phyloP scores from a whole-genome alignment of 2,888 invertebrate species.

The Arrhopalites spinosus region DNA sequence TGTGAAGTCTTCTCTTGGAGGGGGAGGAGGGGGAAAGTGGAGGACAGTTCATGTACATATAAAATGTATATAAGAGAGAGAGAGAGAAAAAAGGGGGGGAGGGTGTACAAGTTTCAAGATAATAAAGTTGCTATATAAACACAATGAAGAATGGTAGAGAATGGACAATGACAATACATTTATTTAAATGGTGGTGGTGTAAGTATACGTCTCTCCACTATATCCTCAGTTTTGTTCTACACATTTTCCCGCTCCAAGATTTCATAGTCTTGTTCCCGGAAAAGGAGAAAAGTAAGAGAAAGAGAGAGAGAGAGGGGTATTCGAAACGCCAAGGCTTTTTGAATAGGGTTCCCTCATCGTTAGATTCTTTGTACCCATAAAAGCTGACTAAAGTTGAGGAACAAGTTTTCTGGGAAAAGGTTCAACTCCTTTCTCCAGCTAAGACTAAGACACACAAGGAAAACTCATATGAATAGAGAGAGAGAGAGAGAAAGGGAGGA shows the following conservation, averaged over 20 bases:
- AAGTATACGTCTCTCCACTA: background rate
- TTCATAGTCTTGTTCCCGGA: background rate
- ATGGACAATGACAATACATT: background rate
- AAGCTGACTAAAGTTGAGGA: background rate
- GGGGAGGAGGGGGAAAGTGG: too few species aligned
- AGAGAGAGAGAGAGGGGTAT: slow-evolving; percentile 1
- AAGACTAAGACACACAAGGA: background rate
- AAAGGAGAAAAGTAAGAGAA: background rate
- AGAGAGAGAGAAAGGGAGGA: slow-evolving; percentile 10
- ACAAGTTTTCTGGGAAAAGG: background rate
- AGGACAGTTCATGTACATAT: too few species aligned
- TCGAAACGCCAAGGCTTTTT: background rate
- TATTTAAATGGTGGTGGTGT: background rate
- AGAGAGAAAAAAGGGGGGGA: too few species aligned
- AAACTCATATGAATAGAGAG: slow-evolving; percentile 3
- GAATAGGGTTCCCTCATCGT: slow-evolving; percentile 9
- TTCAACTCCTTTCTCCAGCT: background rate
- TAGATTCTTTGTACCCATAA: slow-evolving; percentile 14
- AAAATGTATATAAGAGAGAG: too few species aligned
- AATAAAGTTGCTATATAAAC: too few species aligned
- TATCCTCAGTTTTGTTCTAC: background rate
- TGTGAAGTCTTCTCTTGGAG: too few species aligned
- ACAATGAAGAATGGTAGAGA: too few species aligned
- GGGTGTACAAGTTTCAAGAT: too few species aligned
- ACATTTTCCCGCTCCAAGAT: background rate